Conservation (phyloP, 2,797 vertebrate species). For the Pantherophis alleghaniensis region DNA sequence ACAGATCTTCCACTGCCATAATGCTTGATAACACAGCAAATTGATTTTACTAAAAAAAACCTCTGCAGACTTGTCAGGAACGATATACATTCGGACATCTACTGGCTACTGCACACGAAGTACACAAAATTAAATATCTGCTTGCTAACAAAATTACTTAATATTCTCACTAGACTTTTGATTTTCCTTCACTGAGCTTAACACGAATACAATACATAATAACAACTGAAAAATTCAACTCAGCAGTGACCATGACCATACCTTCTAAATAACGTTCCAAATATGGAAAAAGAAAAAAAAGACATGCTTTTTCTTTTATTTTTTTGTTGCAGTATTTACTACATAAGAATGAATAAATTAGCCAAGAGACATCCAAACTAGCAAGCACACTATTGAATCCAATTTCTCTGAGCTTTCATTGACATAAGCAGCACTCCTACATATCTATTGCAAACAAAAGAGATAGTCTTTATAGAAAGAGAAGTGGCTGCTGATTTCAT, state of each 20-base stretch:
- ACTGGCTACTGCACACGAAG: not conserved
- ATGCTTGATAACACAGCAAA: not conserved
- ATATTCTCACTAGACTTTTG: not conserved
- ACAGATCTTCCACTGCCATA: not conserved
- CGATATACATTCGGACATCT: not conserved
- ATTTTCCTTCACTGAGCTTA: not conserved
- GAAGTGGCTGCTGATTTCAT: not conserved
- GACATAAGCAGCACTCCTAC: not conserved
- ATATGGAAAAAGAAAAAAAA: not conserved
- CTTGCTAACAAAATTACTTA: not conserved
- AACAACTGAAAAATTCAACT: not conserved
- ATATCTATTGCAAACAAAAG: not conserved
- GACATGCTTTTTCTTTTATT: not conserved
- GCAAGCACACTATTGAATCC: not conserved
- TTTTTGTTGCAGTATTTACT: not conserved
- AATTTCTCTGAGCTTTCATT: not conserved
- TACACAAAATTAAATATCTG: not conserved
- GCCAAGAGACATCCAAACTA: not conserved
- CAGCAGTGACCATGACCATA: not conserved
- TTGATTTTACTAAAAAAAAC: conserved; percentile 14
- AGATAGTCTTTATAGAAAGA: not conserved
- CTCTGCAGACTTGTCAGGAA: not conserved
- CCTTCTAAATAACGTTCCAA: not conserved
- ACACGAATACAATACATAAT: not conserved
- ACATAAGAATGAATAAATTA: not conserved